Evolutionary conservation across 1,140 invertebrate species (phyloP).

Genomic region (Brachionus calyciflorus): DNA sequence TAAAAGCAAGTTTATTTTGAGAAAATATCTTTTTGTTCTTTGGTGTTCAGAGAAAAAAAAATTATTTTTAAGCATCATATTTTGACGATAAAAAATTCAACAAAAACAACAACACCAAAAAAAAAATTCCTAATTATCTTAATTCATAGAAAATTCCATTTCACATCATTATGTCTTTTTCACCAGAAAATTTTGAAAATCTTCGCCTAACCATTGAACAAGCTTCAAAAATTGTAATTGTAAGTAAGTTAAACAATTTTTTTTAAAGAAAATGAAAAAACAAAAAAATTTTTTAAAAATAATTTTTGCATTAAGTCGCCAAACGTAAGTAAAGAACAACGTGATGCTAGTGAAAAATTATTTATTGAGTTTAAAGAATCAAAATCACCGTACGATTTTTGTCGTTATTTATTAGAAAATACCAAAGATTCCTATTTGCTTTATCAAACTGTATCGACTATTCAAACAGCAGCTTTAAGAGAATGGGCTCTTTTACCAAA

Average conservation of each 20-base stretch:
- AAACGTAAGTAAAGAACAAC: background rate
- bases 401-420: background rate
- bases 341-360: background rate
- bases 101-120: too few relatives aligned
- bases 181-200: slow-evolving; percentile 3
- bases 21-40: too few relatives aligned
- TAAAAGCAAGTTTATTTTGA: too few relatives aligned
- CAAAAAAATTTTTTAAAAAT: background rate
- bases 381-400: slow-evolving; percentile 34
- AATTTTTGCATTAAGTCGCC: background rate
- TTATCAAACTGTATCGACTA: background rate
- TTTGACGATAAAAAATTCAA: too few relatives aligned
- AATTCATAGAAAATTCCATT: too few relatives aligned
- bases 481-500: slow-evolving; percentile 21
- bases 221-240: slow-evolving; percentile 18
- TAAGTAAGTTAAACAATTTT: background rate
- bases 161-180: background rate
- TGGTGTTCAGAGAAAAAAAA: too few relatives aligned
- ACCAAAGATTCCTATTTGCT: background rate
- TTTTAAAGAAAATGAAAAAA: background rate
- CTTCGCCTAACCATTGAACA: background rate
- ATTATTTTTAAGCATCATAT: too few relatives aligned
- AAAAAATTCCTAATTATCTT: too few relatives aligned
- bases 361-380: slow-evolving; percentile 19
- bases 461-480: slow-evolving; percentile 21